Conservation (phyloP, 2,888 invertebrate genomes). For the Digitonthophagus gazella region DNA sequence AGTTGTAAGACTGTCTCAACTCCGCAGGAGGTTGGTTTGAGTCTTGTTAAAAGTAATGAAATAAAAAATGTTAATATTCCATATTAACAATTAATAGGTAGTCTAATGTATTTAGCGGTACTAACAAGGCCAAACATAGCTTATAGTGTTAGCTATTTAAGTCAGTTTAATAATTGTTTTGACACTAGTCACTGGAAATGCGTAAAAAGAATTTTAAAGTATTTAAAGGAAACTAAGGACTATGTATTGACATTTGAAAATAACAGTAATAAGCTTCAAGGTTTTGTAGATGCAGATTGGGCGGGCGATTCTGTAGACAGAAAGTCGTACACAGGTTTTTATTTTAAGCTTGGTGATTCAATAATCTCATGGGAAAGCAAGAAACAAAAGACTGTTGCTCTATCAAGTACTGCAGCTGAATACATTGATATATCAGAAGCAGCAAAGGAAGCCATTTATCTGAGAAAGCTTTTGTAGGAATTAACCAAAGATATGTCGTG, state of each 20-base stretch:
- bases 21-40: constrained; percentile 29
- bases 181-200: constrained; percentile 28
- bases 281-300: constrained; percentile 32
- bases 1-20: constrained; percentile 30
- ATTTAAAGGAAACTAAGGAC: constrained; percentile 29
- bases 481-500: constrained; percentile 18
- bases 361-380: constrained; percentile 38
- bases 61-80: constrained; percentile 23
- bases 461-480: constrained; percentile 20
- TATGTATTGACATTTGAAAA: constrained; percentile 25
- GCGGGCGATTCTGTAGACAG: constrained; percentile 34
- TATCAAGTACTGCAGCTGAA: too few species aligned
- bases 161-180: constrained; percentile 32
- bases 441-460: constrained; percentile 33
- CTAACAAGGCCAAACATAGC: constrained; percentile 35
- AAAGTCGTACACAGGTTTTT: constrained; percentile 45
- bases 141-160: constrained; percentile 33
- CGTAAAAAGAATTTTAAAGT: constrained; percentile 29
- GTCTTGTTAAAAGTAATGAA: constrained; percentile 13
- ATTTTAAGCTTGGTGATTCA: constrained; percentile 34
- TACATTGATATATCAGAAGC: too few species aligned
- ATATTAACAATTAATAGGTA: too few species aligned
- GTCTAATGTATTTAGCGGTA: constrained; percentile 34
- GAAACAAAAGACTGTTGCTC: constrained; percentile 39
- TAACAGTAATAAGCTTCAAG: constrained; percentile 20